Evolutionary conservation across 1,140 invertebrate genomes (phyloP).

Genomic region (Microplitis mediator): DNA sequence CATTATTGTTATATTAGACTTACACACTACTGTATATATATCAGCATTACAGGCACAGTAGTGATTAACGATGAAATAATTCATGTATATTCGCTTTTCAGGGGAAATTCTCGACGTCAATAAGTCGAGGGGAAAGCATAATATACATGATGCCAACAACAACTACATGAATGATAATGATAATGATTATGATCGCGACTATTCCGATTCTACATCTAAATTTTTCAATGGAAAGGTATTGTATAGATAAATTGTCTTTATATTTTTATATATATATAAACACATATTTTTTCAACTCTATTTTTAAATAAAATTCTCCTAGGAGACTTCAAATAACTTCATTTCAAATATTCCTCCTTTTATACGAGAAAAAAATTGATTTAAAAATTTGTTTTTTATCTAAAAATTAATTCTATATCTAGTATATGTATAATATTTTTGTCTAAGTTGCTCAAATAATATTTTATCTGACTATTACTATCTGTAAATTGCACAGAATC

Average conservation of each 20-base stretch:
- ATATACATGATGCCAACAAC: constrained; percentile 3
- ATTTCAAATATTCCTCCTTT: too few relatives aligned
- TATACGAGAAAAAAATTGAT: too few relatives aligned
- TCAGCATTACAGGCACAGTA: not conserved
- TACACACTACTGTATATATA: not conserved
- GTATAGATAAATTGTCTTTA: constrained; percentile 4
- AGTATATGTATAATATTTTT: too few relatives aligned
- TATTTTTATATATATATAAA: not conserved
- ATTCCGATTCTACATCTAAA: constrained; percentile 37
- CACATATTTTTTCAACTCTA: too few relatives aligned
- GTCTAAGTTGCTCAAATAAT: too few relatives aligned
- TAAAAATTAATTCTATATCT: too few relatives aligned
- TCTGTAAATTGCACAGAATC: too few relatives aligned
- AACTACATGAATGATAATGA: constrained; percentile 38
- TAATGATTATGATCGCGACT: constrained; percentile 40
- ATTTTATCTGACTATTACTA: too few relatives aligned
- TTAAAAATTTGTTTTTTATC: too few relatives aligned
- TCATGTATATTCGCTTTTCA: constrained; percentile 10
- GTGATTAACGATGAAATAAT: constrained; percentile 5
- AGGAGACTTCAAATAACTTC: too few relatives aligned
- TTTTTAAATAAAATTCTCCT: too few relatives aligned
- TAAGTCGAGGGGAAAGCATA: constrained; percentile 23
- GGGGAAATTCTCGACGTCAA: constrained; percentile 14
- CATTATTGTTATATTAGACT: not conserved
- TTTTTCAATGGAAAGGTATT: constrained; percentile 42